Base-by-base conservation (phyloP, 2,888 invertebrate species). In the Idaea straminata region DNA sequence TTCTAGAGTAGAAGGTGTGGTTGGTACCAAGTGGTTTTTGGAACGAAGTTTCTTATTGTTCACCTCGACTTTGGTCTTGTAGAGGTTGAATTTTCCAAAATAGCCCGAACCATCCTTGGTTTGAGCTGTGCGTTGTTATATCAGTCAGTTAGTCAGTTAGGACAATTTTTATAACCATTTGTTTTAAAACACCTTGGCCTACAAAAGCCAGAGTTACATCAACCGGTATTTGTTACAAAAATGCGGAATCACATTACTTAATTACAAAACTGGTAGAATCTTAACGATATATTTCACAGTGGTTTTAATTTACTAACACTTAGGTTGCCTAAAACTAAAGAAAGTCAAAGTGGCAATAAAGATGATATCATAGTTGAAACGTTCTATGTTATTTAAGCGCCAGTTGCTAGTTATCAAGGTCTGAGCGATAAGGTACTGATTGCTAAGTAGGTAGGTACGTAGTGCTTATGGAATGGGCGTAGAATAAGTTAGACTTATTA, bases 401-500 rank as follows among this genome's bases (percentile, higher is more conserved):
- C 47, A 13, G 47, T 36, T 36, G 36, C 10, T 10, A 15, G 7
- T 62, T 16, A 25, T 13, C 57, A 59, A 63, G 35, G 38, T 38
- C 38, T 38, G 16, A 25, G 38, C 58, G 62, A 38, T 62, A 62
- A 59, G 16, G 59, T 78, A 74, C 77, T 77, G 72, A 73, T 74
- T 79, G 76, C 66, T 75, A 70, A 72, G 68, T 63, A 64, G 73
- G 47, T 47, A 47, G 5, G 47, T 47, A 47, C 13, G 47, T 13
- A 47, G 47, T 47, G 13, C 10, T 7, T 47, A 47, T 13, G 47
- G 47, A 47, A 47, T 47, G 47, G 47, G 47, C 47, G 47, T 47
- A 47, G 47, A 47, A 47, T 47, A 47, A 75, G 78, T 82, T 78
- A 79, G 76, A 78, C 78, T 82, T 79, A 81, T 82, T 83, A 83